phyloP scores from a whole-genome alignment of 2,113 vertebrate genomes.

The Anthoscopus minutus region DNA sequence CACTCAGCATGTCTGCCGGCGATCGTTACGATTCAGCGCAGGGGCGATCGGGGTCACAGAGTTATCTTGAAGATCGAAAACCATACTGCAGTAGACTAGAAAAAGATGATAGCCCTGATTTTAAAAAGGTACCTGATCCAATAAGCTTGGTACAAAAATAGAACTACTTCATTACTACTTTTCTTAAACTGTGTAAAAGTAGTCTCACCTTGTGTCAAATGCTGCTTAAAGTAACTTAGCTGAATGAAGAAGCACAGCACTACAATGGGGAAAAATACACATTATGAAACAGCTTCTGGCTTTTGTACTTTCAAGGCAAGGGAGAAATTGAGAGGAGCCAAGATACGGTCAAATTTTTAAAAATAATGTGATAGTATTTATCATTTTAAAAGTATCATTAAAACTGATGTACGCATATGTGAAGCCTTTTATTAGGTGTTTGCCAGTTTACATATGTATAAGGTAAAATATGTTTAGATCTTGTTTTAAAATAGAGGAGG shows the following conservation, averaged over 20 bases:
- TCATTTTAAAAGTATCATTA: not conserved
- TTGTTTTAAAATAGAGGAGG: not conserved
- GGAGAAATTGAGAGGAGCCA: not conserved
- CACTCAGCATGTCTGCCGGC: slow-evolving; percentile 66
- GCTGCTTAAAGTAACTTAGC: not conserved
- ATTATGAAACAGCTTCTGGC: not conserved
- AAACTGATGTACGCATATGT: not conserved
- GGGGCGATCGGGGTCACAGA: slow-evolving; percentile 71
- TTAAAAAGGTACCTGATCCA: slow-evolving; percentile 87
- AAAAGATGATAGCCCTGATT: slow-evolving; percentile 89
- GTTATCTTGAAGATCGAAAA: slow-evolving; percentile 84
- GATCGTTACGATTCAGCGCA: slow-evolving; percentile 81
- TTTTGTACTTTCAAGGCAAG: not conserved
- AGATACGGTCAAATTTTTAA: not conserved
- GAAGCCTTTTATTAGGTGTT: not conserved
- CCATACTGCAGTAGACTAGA: slow-evolving; percentile 84
- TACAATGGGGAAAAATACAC: not conserved
- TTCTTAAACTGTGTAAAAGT: not conserved
- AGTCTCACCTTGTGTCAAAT: not conserved
- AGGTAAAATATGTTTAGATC: not conserved
- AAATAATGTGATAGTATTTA: not conserved
- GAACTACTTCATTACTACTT: not conserved
- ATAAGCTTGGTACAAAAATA: not conserved
- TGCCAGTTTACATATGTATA: not conserved
- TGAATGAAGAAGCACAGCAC: not conserved